Conservation (phyloP, 2,797 vertebrate species). For the Amblyraja radiata region DNA sequence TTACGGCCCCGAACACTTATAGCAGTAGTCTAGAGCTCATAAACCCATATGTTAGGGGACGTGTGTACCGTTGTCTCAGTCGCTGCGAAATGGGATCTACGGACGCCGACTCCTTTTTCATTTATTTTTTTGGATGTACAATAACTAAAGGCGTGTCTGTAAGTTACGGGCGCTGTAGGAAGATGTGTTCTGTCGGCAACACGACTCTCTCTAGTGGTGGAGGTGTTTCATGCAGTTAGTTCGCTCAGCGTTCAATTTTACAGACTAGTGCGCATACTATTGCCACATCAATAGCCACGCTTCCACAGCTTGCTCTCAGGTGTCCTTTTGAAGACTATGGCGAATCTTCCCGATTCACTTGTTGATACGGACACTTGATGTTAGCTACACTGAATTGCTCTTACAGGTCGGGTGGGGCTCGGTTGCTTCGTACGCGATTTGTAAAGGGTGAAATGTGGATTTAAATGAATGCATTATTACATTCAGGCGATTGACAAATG, state of each 20-base stretch:
- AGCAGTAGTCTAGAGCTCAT: background rate
- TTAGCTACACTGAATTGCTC: background rate
- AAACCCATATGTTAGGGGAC: background rate
- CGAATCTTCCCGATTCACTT: background rate
- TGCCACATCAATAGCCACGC: background rate
- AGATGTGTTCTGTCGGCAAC: background rate
- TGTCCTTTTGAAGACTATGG: background rate
- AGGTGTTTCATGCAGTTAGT: conserved; percentile 3
- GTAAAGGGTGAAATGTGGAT: background rate
- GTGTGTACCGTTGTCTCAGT: conserved; percentile 32
- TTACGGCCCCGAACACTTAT: background rate
- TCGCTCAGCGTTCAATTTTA: background rate
- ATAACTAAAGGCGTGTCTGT: conserved; percentile 33
- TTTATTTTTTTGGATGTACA: conserved; percentile 25
- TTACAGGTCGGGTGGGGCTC: background rate
- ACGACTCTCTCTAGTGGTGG: conserved; percentile 18
- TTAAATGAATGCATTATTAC: background rate
- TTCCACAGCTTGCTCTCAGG: background rate
- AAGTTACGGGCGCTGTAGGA: conserved; percentile 17
- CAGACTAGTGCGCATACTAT: background rate
- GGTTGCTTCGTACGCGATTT: background rate
- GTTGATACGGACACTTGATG: background rate
- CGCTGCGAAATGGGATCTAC: conserved; percentile 27
- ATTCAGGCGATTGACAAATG: background rate
- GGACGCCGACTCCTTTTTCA: conserved; percentile 24